Conservation (phyloP, 2,113 vertebrate species). For the Furnarius figulus region DNA sequence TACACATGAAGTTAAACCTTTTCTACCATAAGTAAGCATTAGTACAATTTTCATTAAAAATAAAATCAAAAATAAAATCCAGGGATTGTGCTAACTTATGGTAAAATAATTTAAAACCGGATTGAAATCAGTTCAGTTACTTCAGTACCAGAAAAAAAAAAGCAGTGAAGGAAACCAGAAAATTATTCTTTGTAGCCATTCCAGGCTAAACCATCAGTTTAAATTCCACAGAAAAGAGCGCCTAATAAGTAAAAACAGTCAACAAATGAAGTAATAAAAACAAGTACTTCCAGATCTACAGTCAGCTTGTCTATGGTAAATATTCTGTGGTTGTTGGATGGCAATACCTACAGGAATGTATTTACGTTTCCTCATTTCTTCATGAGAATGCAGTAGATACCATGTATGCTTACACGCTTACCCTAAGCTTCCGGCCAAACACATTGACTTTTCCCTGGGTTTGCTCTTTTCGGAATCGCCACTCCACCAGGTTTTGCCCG, state of each 20-base stretch:
- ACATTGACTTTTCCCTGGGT: slow-evolving; percentile 93
- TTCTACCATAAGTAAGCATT: background rate
- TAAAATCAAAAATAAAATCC: background rate
- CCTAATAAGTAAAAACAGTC: background rate
- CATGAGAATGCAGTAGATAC: background rate
- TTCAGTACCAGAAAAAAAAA: background rate
- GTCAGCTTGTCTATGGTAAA: background rate
- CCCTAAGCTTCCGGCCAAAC: slow-evolving; percentile 95
- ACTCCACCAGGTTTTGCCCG: slow-evolving; percentile 95
- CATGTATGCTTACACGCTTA: slow-evolving; percentile 23
- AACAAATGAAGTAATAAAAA: background rate
- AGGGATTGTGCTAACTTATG: background rate
- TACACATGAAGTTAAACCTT: background rate
- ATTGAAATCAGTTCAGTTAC: background rate
- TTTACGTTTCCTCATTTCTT: background rate
- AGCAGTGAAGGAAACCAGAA: background rate
- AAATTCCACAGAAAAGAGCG: background rate
- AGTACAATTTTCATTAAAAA: background rate
- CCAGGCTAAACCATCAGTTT: background rate
- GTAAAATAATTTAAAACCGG: background rate
- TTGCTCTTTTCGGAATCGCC: slow-evolving; percentile 97
- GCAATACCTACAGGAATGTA: background rate
- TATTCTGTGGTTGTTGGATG: background rate
- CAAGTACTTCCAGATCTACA: background rate
- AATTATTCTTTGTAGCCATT: background rate